Evolutionary conservation across 2,113 vertebrate genomes (phyloP).

Genomic region (Cromileptes altivelis): DNA sequence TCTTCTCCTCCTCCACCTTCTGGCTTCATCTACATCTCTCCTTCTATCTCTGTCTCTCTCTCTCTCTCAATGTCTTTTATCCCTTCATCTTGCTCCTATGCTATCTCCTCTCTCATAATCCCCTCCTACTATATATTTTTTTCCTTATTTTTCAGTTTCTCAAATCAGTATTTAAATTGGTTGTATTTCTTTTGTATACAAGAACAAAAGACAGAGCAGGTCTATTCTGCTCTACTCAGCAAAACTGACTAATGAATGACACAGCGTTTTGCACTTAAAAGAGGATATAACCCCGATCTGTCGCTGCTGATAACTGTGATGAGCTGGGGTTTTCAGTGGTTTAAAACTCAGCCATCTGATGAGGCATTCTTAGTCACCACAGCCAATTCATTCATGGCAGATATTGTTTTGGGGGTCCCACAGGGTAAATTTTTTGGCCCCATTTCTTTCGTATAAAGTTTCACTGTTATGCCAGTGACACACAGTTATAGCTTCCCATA

Average conservation of each 20-base stretch:
- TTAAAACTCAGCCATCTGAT: conserved; percentile 26
- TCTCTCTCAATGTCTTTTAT: conserved; percentile 25
- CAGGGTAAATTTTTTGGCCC: conserved; percentile 49
- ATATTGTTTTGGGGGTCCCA: conserved; percentile 46
- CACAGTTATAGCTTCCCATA: conserved; percentile 56
- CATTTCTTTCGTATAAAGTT: conserved; percentile 57
- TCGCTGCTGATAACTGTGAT: conserved; percentile 42
- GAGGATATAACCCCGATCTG: conserved; percentile 31
- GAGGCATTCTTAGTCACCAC: conserved; percentile 1
- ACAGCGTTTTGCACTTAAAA: conserved; percentile 43
- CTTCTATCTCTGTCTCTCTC: conserved; percentile 52
- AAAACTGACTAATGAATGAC: conserved; percentile 30
- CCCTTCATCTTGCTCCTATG: conserved; percentile 32
- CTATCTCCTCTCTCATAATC: conserved; percentile 1
- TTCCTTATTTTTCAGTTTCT: neutral
- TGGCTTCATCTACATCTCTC: conserved; percentile 72
- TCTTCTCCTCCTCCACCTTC: conserved; percentile 77
- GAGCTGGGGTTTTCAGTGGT: conserved; percentile 23
- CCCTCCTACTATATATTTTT: conserved; percentile 22
- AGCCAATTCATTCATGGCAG: neutral
- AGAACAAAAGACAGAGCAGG: conserved; percentile 17
- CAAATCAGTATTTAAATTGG: neutral
- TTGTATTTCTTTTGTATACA: neutral
- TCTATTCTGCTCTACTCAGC: conserved; percentile 27
- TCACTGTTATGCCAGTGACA: conserved; percentile 39